Evolutionary conservation across 2,113 vertebrate genomes (phyloP).

Genomic region (Corythornis madagascariensis): DNA sequence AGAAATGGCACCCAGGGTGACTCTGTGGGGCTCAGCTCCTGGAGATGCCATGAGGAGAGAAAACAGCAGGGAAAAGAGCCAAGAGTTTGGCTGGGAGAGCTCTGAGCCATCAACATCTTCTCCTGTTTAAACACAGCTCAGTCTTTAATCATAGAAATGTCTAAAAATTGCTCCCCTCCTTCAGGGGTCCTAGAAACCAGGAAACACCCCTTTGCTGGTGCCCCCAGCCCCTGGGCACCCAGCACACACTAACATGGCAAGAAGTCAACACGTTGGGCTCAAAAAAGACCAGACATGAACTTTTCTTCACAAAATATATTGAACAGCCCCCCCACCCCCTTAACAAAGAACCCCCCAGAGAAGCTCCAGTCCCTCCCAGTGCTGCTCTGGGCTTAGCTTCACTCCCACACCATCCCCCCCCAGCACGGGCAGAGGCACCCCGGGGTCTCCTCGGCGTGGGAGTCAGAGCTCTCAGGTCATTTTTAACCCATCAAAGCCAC

Average conservation of each 20-base stretch:
- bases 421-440: not conserved
- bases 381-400: conserved; percentile 55
- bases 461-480: conserved; percentile 80
- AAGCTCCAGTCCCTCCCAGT: conserved; percentile 46
- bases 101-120: conserved; percentile 22
- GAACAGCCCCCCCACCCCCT: conserved; percentile 40
- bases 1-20: conserved; percentile 13
- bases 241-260: conserved; percentile 63
- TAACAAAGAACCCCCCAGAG: conserved; percentile 44
- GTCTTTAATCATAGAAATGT: conserved; percentile 32
- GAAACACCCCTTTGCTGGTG: not conserved
- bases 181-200: not conserved
- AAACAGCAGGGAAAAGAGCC: conserved; percentile 25
- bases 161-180: not conserved
- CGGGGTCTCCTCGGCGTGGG: too few species aligned
- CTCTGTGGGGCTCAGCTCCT: not conserved
- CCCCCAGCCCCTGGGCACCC: conserved; percentile 46
- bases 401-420: conserved; percentile 1
- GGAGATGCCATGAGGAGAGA: not conserved
- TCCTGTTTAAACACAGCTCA: conserved; percentile 48
- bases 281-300: conserved; percentile 45
- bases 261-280: conserved; percentile 6
- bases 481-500: conserved; percentile 93
- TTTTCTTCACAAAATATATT: conserved; percentile 25
- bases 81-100: conserved; percentile 26